These are phyloP conservation scores for Thymelicus lineola DNA, from an alignment of 2,888 invertebrate species.

Conservation along the genomic window DNA sequence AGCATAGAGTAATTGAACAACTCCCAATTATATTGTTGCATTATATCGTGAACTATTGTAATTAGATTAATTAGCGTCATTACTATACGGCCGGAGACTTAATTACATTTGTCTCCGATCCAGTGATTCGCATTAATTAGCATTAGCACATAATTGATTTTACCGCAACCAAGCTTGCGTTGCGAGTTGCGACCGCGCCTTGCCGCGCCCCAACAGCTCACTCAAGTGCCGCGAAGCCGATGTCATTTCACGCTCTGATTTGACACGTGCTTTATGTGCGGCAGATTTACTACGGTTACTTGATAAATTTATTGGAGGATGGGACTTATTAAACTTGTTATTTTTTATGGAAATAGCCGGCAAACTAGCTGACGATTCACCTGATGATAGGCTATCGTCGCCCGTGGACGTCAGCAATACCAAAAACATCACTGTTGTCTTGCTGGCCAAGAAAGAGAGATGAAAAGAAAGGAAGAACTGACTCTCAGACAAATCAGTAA, in stretches of 20 bases:
- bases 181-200: conserved; percentile 58
- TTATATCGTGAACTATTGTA: conserved; percentile 31
- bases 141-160: conserved; percentile 50
- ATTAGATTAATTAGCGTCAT: conserved; percentile 41
- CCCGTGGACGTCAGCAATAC: too few relatives aligned
- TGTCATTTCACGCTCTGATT: conserved; percentile 68
- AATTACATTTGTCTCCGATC: conserved; percentile 45
- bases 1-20: conserved; percentile 16
- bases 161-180: conserved; percentile 61
- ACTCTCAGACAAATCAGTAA: too few relatives aligned
- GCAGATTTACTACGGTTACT: neutral
- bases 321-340: too few relatives aligned
- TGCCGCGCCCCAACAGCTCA: conserved; percentile 63
- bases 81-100: conserved; percentile 38
- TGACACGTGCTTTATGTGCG: conserved; percentile 54
- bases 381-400: too few relatives aligned
- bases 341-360: too few relatives aligned
- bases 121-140: conserved; percentile 47
- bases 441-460: too few relatives aligned
- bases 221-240: conserved; percentile 57
- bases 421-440: too few relatives aligned
- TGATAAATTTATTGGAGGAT: too few relatives aligned
- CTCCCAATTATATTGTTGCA: conserved; percentile 20
- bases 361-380: too few relatives aligned
- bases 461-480: too few relatives aligned